A percentile compares a stretch with the other conserved stretches of the same genome.
Conservation (phyloP, 2,113 vertebrate species). For the Sebastes schlegelii region DNA sequence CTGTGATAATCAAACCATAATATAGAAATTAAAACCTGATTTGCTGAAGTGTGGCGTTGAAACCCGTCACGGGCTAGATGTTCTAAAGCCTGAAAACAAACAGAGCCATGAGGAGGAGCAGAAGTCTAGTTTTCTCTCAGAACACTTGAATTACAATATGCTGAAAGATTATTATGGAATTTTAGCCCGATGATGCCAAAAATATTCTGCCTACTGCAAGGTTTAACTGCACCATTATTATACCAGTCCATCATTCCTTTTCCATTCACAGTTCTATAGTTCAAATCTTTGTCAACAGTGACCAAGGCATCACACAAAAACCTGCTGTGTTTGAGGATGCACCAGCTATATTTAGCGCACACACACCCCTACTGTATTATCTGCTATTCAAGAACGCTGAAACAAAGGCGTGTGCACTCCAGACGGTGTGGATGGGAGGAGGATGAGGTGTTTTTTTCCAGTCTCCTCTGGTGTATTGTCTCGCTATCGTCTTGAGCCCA, state of each 20-base stretch:
- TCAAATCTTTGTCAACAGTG: slow-evolving; percentile 11
- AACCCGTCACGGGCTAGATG: too few species aligned
- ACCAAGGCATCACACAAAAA: slow-evolving; percentile 9
- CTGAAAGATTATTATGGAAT: too few species aligned
- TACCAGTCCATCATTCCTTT: background rate
- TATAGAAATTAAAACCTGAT: background rate
- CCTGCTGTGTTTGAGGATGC: slow-evolving; percentile 25
- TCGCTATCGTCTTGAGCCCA: slow-evolving; percentile 38
- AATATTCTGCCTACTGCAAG: too few species aligned
- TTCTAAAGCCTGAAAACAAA: too few species aligned
- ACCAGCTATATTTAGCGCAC: slow-evolving; percentile 22
- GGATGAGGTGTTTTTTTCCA: slow-evolving; percentile 67
- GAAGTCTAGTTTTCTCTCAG: too few species aligned
- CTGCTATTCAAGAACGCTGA: slow-evolving; percentile 42
- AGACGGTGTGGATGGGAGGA: slow-evolving; percentile 37
- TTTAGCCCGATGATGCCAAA: too few species aligned
- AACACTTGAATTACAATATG: too few species aligned
- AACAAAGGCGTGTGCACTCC: slow-evolving; percentile 37
- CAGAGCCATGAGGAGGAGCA: too few species aligned
- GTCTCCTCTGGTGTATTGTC: slow-evolving; percentile 49
- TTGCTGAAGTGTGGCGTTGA: too few species aligned
- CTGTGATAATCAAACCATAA: background rate
- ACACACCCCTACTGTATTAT: slow-evolving; percentile 20
- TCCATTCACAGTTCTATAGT: background rate
- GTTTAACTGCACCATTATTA: slow-evolving; percentile 4